Evolutionary conservation across 2,113 vertebrate genomes (phyloP).

Genomic region (Electrona antarctica): DNA sequence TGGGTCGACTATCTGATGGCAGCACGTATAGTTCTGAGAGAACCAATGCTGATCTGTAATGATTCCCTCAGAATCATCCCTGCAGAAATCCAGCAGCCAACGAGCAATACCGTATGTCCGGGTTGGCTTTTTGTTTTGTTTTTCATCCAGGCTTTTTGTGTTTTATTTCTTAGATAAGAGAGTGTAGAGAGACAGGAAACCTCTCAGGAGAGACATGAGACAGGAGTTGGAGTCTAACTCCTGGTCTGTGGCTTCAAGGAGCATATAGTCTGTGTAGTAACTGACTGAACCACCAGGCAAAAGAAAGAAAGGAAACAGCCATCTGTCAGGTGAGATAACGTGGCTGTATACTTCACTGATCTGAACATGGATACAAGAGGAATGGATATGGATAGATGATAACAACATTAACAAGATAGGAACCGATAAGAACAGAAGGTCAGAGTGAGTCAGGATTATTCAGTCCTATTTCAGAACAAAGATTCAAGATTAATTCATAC

Average conservation of each 20-base stretch:
- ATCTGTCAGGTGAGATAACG: constrained; percentile 25
- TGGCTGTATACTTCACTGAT: constrained; percentile 31
- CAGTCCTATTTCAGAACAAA: background rate
- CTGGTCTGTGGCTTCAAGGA: too few relatives aligned
- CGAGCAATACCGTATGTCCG: constrained; percentile 32
- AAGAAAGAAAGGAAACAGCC: constrained; percentile 1
- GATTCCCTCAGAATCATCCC: constrained; percentile 22
- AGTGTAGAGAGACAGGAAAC: too few relatives aligned
- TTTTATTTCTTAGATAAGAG: too few relatives aligned
- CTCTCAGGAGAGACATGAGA: too few relatives aligned
- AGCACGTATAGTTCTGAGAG: constrained; percentile 38
- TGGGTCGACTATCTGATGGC: constrained; percentile 53
- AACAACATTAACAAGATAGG: background rate
- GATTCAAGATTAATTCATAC: background rate
- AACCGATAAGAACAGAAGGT: background rate
- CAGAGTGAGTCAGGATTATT: constrained; percentile 21
- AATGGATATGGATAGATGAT: constrained; percentile 3
- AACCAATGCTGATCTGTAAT: constrained; percentile 16
- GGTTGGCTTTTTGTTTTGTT: constrained; percentile 18
- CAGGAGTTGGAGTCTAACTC: too few relatives aligned
- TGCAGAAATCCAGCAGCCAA: constrained; percentile 33
- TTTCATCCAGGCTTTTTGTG: too few relatives aligned
- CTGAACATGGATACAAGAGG: constrained; percentile 1
- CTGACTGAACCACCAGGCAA: background rate
- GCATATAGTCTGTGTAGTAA: too few relatives aligned